Evolutionary conservation across 1,140 invertebrate genomes (phyloP).

Genomic region (Leptoteleia sp.): DNA sequence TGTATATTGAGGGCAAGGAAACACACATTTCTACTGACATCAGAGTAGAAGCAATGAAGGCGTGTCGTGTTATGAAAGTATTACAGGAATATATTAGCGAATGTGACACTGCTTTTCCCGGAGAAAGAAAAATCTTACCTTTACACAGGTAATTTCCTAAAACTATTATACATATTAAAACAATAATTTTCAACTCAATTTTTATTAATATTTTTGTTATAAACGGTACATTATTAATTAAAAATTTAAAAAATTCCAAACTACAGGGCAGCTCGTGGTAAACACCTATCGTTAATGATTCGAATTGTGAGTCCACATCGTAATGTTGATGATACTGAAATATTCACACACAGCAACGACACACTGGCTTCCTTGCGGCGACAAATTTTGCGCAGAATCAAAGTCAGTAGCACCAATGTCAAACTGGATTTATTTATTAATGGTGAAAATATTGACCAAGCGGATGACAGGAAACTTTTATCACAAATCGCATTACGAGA

Average conservation of each 20-base stretch:
- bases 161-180: slow-evolving; percentile 20
- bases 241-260: too few relatives aligned
- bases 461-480: slow-evolving; percentile 93
- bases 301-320: slow-evolving; percentile 94
- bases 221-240: too few relatives aligned
- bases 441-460: slow-evolving; percentile 92
- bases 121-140: slow-evolving; percentile 94
- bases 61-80: slow-evolving; percentile 96
- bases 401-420: slow-evolving; percentile 85
- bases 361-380: slow-evolving; percentile 91
- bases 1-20: slow-evolving; percentile 81
- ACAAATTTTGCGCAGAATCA: slow-evolving; percentile 88
- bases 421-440: slow-evolving; percentile 96
- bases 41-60: slow-evolving; percentile 90
- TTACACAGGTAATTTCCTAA: slow-evolving; percentile 85
- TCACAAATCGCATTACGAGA: slow-evolving; percentile 93
- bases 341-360: slow-evolving; percentile 96
- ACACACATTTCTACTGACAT: slow-evolving; percentile 75
- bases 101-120: slow-evolving; percentile 95
- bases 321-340: slow-evolving; percentile 95
- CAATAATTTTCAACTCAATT: too few relatives aligned
- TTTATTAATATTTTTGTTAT: too few relatives aligned
- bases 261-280: slow-evolving; percentile 91
- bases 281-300: slow-evolving; percentile 92
- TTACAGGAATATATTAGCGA: slow-evolving; percentile 97